A percentile compares a stretch with the other conserved stretches of the same genome.
Conservation (phyloP, 2,888 invertebrate species). For the Vannuccia rotundouncinata region DNA sequence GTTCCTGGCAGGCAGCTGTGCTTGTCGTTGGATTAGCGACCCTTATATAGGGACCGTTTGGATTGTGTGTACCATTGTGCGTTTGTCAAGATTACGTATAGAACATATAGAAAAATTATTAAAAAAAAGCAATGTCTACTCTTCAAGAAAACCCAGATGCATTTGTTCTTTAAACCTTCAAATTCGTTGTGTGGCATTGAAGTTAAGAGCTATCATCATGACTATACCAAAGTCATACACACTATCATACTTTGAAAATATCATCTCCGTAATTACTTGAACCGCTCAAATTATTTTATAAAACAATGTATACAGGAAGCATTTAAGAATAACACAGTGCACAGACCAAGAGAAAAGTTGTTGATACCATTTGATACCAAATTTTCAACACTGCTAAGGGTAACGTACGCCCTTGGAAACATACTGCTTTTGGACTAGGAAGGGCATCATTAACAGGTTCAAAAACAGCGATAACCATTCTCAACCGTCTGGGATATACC, state of each 20-base stretch:
- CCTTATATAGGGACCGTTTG: too few relatives aligned
- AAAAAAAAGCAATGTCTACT: neutral
- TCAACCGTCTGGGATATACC: neutral
- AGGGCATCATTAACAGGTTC: slow-evolving; percentile 5
- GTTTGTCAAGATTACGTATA: too few relatives aligned
- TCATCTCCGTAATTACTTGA: neutral
- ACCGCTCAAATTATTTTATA: neutral
- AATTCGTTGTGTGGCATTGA: neutral
- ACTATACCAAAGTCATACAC: too few relatives aligned
- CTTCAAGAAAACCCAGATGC: neutral
- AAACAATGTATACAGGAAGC: neutral
- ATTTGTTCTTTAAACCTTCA: neutral
- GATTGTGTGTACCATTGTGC: too few relatives aligned
- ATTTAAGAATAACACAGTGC: neutral
- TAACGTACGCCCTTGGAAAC: slow-evolving; percentile 8
- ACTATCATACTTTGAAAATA: too few relatives aligned
- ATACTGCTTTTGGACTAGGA: neutral
- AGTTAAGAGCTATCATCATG: neutral
- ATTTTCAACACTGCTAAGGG: neutral
- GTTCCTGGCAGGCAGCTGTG: too few relatives aligned
- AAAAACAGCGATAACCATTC: neutral
- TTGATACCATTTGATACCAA: neutral
- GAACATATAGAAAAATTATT: too few relatives aligned
- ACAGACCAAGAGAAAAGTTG: neutral
- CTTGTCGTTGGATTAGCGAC: too few relatives aligned